Base-by-base conservation (phyloP, 1,140 invertebrate genomes). In the Anastrepha ludens region DNA sequence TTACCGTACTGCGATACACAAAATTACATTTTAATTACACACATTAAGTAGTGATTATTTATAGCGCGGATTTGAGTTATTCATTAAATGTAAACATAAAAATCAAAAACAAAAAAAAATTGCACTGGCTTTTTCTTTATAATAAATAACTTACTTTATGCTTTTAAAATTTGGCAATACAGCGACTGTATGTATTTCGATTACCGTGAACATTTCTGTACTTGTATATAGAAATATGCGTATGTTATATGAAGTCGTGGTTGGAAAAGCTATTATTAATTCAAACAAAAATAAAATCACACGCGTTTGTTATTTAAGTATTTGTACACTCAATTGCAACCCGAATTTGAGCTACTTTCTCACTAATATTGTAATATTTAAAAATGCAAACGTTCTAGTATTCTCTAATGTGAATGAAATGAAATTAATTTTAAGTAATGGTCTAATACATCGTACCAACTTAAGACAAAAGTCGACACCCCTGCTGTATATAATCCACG, bases 401-500 rank as follows among this genome's bases (percentile, higher is more conserved):
- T 58, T 17, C 58, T 55, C 15, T 39, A 65, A 70, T 70, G 20
- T 59, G 9, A 39, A 47, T 44, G 62, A 17, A 62, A 60, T 15
- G 7, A 2, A 20, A 20, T n/a, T 86, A 86, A 39, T 86, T 8
- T 86, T 86, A 86, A 60, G 55, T 20, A 41, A 44, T 13, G 29
- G 29, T 41, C 41, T 5, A 74, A 74, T 29, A 74, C 41, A 74
- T 9, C 9, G 11, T 85, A 20, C 64, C 13, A 47, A 44, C 29
- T 29, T 29, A 29, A 29, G 29, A 29, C 29, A 29, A 29, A 29
- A 87, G 44, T 74, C 67, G 65, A 58, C 29, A 62, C 65, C 47
- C 47, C 29, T 41, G 39, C 65, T 60, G 29, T n/a, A 74, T 87
- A 88, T 78, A 90, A 90, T 91, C 91, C 91, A 92, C 91, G 91